Evolutionary conservation across 2,888 invertebrate genomes (phyloP).

Genomic region (Neoscelio sp.): DNA sequence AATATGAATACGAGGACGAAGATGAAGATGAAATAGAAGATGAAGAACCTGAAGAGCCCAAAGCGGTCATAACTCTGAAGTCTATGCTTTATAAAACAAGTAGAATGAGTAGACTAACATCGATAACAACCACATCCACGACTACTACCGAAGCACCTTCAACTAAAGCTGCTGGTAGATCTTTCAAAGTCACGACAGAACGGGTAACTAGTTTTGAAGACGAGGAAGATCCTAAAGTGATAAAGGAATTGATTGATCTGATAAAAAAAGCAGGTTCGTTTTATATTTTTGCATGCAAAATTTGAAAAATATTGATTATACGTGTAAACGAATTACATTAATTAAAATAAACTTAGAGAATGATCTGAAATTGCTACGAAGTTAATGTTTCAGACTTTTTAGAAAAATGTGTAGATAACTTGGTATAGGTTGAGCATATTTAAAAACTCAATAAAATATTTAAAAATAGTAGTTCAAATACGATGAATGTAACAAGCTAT

Average conservation of each 20-base stretch:
- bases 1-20: constrained; percentile 84
- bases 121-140: constrained; percentile 69
- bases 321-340: no score
- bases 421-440: no score
- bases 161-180: constrained; percentile 65
- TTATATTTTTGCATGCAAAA: no score
- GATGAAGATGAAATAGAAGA: constrained; percentile 83
- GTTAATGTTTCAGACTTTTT: no score
- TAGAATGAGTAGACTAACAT: constrained; percentile 73
- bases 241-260: constrained; percentile 92
- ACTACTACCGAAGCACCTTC: constrained; percentile 71
- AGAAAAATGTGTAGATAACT: no score
- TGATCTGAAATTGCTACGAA: no score
- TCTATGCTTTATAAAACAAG: constrained; percentile 80
- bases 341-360: no score
- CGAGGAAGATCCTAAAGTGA: constrained; percentile 89
- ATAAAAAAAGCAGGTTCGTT: constrained; percentile 92
- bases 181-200: constrained; percentile 67
- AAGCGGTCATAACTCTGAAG: constrained; percentile 74
- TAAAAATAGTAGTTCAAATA: no score
- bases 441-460: no score
- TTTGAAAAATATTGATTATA: no score
- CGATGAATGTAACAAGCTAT: no score
- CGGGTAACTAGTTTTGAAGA: constrained; percentile 74
- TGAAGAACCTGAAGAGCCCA: constrained; percentile 80